Percentiles rank a stretch among this genome's conserved stretches.
Evolutionary conservation across 2,113 vertebrate species (phyloP).

Genomic region (Sterrhoptilus dennistouni): DNA sequence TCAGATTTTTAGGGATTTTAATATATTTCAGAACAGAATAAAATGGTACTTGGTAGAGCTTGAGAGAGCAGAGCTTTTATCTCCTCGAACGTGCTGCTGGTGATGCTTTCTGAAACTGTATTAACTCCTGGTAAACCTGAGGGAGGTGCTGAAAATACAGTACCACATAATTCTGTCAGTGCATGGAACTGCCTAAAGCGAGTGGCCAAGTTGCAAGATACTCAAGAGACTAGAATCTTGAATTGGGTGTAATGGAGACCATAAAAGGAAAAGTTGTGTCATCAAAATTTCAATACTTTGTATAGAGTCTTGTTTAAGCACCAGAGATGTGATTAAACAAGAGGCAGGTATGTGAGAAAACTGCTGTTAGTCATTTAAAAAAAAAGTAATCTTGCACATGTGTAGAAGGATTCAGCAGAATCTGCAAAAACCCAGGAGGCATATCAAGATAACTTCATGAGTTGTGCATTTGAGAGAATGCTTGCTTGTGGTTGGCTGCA

Average conservation of each 20-base stretch:
- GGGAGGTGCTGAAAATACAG: neutral
- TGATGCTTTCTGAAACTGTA: neutral
- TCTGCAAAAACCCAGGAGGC: neutral
- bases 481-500: neutral
- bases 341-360: neutral
- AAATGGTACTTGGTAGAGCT: neutral
- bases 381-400: neutral
- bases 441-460: neutral
- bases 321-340: neutral
- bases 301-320: neutral
- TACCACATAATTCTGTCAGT: neutral
- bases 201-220: neutral
- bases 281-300: neutral
- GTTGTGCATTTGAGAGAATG: neutral
- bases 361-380: neutral
- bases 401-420: neutral
- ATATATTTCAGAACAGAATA: neutral
- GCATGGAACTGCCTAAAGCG: accelerated
- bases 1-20: neutral
- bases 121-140: neutral
- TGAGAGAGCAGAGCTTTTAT: neutral
- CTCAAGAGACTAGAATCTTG: neutral
- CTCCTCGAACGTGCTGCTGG: neutral
- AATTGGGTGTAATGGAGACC: neutral
- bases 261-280: neutral